Evolutionary conservation across 2,113 vertebrate genomes (phyloP), one percentile per base, ranked within the genome.

Genomic region (Alces alces): DNA sequence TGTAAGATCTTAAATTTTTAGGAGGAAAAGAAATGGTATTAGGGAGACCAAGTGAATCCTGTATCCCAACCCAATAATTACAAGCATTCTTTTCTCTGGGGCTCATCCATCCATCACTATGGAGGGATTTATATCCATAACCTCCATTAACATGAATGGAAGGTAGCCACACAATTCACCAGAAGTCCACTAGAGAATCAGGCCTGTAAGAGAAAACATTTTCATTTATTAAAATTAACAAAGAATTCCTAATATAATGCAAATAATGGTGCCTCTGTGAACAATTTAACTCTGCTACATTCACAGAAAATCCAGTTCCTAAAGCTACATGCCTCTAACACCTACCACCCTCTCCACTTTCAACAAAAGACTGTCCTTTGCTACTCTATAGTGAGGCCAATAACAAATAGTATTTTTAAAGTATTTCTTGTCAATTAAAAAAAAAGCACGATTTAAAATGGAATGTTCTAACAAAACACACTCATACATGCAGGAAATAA

Each of bases 171-270:
- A 97, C 64, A 90, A 97, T 96, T 98, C 90, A 95, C 97, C 95
- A 55, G 73, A 92, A 80, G 84, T 93, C 79, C 73, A 94, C 97
- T 76, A 94, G 60, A 96, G 94, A 86, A 95, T 86, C 25, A 3
- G 64, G 25, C 58, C 95, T 93, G 4, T 70, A 80, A 88, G 87
- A 97, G 95, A 97, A 92, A 88, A 91, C 84, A 96, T 92, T 85
- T 98, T 95, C 97, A 97, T 97, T 97, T 97, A 96, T 95, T 98
- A 98, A 98, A 98, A 97, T 98, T 97, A 97, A 97, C 93, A 97
- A 98, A 98, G 86, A 98, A 97, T 97, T 97, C 96, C 96, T 98
- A 97, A 98, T 95, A 97, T 96, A 98, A 98, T 97, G 96, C 97
- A 98, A 98, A 98, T 73, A 95, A 93, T 83, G 2, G 76, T 98